These are phyloP conservation scores for Allophyes oxyacanthae DNA, from an alignment of 2,888 invertebrate genomes.

Conservation along the genomic window DNA sequence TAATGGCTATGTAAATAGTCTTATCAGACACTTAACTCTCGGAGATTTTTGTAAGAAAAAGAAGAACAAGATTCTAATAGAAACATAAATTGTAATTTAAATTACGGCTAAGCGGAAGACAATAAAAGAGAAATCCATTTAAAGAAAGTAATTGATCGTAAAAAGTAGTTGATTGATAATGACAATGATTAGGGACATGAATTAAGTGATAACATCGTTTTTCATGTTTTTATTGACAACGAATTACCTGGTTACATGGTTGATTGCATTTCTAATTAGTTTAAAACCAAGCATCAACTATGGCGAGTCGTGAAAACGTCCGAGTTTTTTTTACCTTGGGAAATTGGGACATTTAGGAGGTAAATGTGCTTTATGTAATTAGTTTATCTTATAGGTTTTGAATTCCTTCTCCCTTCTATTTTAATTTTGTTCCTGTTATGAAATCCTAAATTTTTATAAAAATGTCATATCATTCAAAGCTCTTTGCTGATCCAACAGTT, in stretches of 20 bases:
- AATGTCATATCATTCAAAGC: no score
- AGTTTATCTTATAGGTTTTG: no score
- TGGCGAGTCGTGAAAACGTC: not conserved
- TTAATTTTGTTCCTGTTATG: no score
- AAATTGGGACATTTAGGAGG: no score
- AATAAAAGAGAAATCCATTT: constrained; percentile 43
- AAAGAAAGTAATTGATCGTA: constrained; percentile 53
- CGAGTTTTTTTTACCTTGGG: not conserved
- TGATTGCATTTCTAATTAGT: constrained; percentile 32
- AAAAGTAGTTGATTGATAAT: constrained; percentile 44
- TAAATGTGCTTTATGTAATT: no score
- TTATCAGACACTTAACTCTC: constrained; percentile 49
- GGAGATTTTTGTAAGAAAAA: constrained; percentile 23
- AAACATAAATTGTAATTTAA: constrained; percentile 43
- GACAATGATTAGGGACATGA: constrained; percentile 42
- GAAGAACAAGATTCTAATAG: constrained; percentile 34
- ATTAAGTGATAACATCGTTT: constrained; percentile 48
- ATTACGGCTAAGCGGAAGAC: constrained; percentile 33
- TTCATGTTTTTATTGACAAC: constrained; percentile 31
- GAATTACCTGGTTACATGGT: constrained; percentile 28
- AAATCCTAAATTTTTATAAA: no score
- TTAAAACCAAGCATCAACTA: constrained; percentile 22
- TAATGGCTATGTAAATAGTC: constrained; percentile 50
- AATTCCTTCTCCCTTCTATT: no score
- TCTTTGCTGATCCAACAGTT: no score